Evolutionary conservation across 2,797 vertebrate genomes (phyloP).

Genomic region (Phyllotis vaccarum): DNA sequence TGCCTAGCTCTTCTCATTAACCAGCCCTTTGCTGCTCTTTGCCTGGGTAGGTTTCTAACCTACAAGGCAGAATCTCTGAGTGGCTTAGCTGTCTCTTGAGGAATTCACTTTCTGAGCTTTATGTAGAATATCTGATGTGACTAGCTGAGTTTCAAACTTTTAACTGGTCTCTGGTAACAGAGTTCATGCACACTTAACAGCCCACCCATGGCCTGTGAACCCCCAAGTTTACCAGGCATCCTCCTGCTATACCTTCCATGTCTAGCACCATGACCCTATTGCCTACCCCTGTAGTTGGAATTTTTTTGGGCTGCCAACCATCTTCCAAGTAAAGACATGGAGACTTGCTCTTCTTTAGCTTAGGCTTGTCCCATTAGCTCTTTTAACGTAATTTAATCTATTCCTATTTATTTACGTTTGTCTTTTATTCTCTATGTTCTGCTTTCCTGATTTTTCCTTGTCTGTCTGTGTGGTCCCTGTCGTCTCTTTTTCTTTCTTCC

Average conservation of each 20-base stretch:
- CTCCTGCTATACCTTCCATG: neutral
- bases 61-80: neutral
- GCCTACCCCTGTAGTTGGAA: neutral
- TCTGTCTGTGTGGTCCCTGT: no score
- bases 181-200: neutral
- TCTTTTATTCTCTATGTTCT: no score
- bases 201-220: neutral
- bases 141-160: neutral
- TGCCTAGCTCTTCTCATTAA: neutral
- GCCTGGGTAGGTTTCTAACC: neutral
- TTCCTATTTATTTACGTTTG: no score
- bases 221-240: no score
- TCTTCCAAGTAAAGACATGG: no score
- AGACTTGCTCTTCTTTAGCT: no score
- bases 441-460: no score
- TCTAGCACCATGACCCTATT: neutral
- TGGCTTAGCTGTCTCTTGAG: neutral
- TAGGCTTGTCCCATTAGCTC: no score
- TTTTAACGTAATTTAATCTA: no score
- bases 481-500: no score
- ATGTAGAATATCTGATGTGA: neutral
- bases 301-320: no score
- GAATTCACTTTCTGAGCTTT: neutral
- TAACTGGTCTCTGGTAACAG: neutral
- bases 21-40: neutral